phyloP scores from a whole-genome alignment of 2,797 vertebrate genomes.

The Siniperca undulata region DNA sequence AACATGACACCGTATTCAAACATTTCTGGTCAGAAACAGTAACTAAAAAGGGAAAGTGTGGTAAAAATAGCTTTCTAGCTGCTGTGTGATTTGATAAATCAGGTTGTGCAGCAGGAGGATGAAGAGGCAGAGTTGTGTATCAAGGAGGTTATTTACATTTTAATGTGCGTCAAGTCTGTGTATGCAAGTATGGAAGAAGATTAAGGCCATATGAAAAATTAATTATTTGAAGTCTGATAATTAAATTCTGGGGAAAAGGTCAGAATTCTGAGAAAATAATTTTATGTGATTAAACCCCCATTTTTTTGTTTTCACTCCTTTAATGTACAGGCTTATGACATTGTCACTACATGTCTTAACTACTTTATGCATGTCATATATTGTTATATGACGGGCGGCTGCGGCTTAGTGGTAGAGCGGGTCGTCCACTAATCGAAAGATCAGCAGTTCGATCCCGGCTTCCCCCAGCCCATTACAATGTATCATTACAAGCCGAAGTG shows the following conservation, averaged over 20 bases:
- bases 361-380: background rate
- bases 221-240: background rate
- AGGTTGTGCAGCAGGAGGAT: background rate
- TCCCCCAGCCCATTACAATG: no score
- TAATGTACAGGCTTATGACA: no score
- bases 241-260: background rate
- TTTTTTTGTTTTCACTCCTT: no score
- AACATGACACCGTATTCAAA: background rate
- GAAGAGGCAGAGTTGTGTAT: background rate
- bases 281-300: no score
- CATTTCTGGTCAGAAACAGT: background rate
- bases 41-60: background rate
- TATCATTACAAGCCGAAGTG: no score
- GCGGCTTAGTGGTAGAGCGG: no score
- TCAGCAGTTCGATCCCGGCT: no score
- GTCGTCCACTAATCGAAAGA: no score
- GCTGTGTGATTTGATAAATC: slow-evolving; percentile 9
- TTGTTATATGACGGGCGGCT: background rate
- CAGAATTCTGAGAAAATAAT: background rate
- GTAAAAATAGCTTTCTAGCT: slow-evolving; percentile 25
- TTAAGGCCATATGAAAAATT: background rate
- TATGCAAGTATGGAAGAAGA: no score
- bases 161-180: background rate
- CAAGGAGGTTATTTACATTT: background rate
- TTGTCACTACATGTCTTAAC: background rate